Evolutionary conservation across 2,113 vertebrate species (phyloP).

Genomic region (Phalacrocorax carbo): DNA sequence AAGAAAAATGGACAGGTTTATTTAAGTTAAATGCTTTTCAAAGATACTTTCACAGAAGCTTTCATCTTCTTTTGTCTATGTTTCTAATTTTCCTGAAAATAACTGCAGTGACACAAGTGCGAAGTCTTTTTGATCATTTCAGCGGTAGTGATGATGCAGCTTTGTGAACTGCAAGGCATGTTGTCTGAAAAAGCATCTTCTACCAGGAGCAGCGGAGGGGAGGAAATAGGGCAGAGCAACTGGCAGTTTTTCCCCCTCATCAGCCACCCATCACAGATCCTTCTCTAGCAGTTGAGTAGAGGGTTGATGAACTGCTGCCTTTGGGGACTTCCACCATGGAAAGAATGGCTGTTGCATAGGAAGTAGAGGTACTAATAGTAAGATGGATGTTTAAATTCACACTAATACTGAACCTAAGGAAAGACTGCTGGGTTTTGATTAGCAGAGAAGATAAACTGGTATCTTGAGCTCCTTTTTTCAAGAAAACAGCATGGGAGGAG

Average conservation of each 20-base stretch:
- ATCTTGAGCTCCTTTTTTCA: not conserved
- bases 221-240: not conserved
- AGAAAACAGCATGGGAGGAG: not conserved
- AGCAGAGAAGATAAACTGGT: not conserved
- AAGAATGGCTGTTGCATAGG: not conserved
- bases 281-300: not conserved
- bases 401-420: not conserved
- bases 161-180: not conserved
- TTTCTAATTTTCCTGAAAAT: constrained; percentile 35
- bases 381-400: not conserved
- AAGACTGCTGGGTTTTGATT: not conserved
- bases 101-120: constrained; percentile 25
- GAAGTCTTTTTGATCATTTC: constrained; percentile 53
- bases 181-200: not conserved
- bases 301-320: not conserved
- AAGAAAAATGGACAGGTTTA: constrained; percentile 40
- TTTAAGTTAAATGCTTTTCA: constrained; percentile 57
- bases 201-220: not conserved
- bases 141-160: not conserved
- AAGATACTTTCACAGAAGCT: constrained; percentile 8
- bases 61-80: constrained; percentile 52
- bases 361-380: not conserved
- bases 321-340: not conserved
- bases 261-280: not conserved
- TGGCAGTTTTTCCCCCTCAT: not conserved